phyloP scores from a whole-genome alignment of 2,797 vertebrate species.

The Botia almorhae region DNA sequence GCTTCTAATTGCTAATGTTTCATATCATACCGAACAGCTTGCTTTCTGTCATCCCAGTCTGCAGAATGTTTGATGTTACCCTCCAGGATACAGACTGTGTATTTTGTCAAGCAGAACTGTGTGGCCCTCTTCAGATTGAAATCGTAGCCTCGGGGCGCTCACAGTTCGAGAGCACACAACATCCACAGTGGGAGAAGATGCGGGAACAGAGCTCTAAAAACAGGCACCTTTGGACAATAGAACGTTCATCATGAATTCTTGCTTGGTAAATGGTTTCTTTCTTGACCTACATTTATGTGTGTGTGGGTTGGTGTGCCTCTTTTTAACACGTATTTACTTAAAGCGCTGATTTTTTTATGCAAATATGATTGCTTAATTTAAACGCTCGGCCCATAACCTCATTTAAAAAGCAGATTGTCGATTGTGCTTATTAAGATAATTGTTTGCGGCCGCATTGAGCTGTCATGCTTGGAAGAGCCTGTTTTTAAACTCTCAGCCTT shows the following conservation, averaged over 20 bases:
- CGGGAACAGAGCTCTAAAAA: conserved; percentile 22
- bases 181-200: conserved; percentile 42
- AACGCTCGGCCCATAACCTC: conserved; percentile 10
- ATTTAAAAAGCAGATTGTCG: conserved; percentile 52
- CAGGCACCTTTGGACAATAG: conserved; percentile 10
- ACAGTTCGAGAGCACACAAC: conserved; percentile 67
- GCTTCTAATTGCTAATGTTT: background rate
- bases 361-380: conserved; percentile 2
- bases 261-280: background rate
- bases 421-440: conserved; percentile 48
- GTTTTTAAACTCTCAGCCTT: conserved; percentile 63
- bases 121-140: conserved; percentile 51
- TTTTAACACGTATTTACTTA: background rate
- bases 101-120: conserved; percentile 67
- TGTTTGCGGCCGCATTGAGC: conserved; percentile 54
- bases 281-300: conserved; percentile 13
- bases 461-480: conserved; percentile 64
- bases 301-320: background rate
- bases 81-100: conserved; percentile 73
- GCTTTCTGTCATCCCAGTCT: conserved; percentile 43
- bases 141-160: conserved; percentile 68
- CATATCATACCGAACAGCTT: conserved; percentile 23
- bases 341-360: background rate
- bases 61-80: conserved; percentile 50
- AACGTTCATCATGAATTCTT: conserved; percentile 30